Base-by-base conservation (phyloP, 2,797 vertebrate species). In the Delichon dasypus region DNA sequence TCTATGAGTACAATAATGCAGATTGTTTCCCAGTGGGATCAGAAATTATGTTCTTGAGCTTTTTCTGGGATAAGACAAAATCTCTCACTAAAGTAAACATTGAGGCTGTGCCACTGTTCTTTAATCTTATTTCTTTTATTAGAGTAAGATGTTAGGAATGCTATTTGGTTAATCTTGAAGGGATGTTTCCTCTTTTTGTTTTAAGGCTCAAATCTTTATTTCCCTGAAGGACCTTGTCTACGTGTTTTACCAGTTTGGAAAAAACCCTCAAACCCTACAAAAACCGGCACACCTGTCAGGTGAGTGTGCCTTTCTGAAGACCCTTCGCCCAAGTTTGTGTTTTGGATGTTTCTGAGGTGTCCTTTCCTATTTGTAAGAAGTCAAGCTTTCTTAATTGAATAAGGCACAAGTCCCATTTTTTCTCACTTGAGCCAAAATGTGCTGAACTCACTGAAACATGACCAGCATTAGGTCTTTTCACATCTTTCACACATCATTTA, bases 221-320 rank as follows among this genome's bases (percentile, higher is more conserved):
- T 87, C 11, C 29, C 23, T 57, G 34, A 61, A 82, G 42, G 47
- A 71, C 19, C 34, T 57, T 67, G 25, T 65, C 29, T n/a, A 2
- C 14, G 3, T 55, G 44, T 68, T 87, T 75, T 70, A 87, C 40
- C 25, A 10, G 15, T 64, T 61, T 0, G 9, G 42, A n/a, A 61
- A 9, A 47, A 34, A 36, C 1, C 0, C 0, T 5, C 11, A 7
- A 66, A 8, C 2, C 5, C 4, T 7, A 47, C 0, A 0, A 80
- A 87, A 78, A 47, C 21, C 30, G 77, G 30, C 9, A 18, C 44
- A 51, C 18, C 27, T 84, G 36, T 57, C 23, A 21, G 40, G n/a
- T 7, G 1, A 44, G 14, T 32, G 19, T 13, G 11, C 9, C 18
- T 38, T 75, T 70, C 48, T 48, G 53, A 54, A 57, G 27, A 17